These are phyloP conservation scores for Ceratitis capitata DNA, from an alignment of 1,140 invertebrate species.

Conservation along the genomic window DNA sequence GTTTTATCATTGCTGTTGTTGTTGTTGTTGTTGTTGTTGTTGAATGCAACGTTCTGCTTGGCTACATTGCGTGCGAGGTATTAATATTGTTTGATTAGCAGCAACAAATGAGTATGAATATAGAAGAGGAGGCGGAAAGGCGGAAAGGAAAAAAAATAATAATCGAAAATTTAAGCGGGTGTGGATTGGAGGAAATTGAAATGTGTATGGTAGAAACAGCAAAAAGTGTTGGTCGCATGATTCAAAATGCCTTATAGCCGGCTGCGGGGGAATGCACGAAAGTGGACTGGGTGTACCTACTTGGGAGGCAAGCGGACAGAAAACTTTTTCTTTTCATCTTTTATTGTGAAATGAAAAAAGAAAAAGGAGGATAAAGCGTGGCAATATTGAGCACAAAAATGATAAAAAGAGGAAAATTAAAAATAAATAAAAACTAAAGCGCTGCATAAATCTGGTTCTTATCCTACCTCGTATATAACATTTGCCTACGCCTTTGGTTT, in stretches of 20 bases:
- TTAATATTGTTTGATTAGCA: constrained; percentile 23
- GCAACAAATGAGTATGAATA: background rate
- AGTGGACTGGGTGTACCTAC: background rate
- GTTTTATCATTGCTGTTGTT: background rate
- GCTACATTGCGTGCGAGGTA: background rate
- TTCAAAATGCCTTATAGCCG: background rate
- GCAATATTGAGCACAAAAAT: background rate
- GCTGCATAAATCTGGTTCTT: too few species aligned
- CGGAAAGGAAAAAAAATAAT: background rate
- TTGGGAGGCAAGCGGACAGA: background rate
- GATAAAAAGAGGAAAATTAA: background rate
- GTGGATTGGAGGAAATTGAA: background rate
- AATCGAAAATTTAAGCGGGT: background rate
- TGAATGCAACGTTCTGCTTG: background rate
- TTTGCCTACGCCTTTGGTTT: too few species aligned
- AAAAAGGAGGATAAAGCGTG: background rate
- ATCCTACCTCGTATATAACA: too few species aligned
- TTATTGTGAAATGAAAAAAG: background rate
- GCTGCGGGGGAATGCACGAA: background rate
- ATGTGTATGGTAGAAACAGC: background rate
- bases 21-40: background rate
- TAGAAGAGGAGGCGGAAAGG: background rate
- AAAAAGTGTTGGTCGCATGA: background rate
- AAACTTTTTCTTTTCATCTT: background rate
- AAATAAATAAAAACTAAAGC: too few species aligned